Evolutionary conservation across 2,113 vertebrate species (phyloP).

Genomic region (Sinosuthora webbiana): DNA sequence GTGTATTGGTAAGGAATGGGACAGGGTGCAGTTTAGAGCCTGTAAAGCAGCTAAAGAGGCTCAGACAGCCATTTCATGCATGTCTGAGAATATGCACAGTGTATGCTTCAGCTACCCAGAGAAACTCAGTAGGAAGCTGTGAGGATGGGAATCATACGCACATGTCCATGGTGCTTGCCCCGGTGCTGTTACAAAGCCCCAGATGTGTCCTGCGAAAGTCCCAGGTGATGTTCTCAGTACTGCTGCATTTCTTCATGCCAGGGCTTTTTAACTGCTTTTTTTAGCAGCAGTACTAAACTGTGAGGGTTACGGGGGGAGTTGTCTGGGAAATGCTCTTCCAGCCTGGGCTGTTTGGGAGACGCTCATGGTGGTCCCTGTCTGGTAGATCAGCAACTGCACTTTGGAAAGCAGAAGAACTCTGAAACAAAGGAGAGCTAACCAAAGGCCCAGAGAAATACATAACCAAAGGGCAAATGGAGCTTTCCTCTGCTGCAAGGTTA

Average conservation of each 20-base stretch:
- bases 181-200: background rate
- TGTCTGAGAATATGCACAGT: background rate
- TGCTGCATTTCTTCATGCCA: background rate
- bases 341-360: background rate
- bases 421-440: background rate
- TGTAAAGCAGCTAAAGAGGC: background rate
- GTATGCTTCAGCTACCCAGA: background rate
- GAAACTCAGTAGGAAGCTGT: background rate
- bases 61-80: background rate
- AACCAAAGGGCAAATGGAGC: background rate
- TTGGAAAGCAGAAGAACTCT: background rate
- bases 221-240: background rate
- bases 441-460: background rate
- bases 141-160: accelerated
- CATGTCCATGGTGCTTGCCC: accelerated
- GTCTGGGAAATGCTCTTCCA: background rate
- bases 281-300: background rate
- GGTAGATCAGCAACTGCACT: background rate
- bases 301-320: background rate
- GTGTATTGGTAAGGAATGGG: background rate
- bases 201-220: background rate
- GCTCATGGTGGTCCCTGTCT: background rate
- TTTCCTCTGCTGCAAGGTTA: accelerated
- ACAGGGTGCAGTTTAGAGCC: background rate
- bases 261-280: background rate